These are phyloP conservation scores for Sebastes nivosus DNA, from an alignment of 2,797 vertebrate species.

Conservation along the genomic window DNA sequence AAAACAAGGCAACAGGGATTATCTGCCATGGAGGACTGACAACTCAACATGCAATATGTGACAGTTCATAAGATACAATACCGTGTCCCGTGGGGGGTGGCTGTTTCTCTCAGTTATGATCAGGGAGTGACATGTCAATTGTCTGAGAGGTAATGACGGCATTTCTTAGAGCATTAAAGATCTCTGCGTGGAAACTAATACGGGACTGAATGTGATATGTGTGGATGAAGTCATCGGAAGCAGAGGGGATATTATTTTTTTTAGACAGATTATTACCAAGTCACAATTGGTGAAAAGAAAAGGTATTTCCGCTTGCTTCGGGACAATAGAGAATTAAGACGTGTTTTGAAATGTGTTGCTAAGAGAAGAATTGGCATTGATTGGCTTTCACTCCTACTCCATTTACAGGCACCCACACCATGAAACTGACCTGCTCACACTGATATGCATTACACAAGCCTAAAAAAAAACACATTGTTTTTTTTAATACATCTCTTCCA, in stretches of 20 bases:
- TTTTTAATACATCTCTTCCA: constrained; percentile 16
- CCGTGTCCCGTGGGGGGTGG: neutral
- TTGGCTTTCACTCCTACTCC: constrained; percentile 19
- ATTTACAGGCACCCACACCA: neutral
- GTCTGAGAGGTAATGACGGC: neutral
- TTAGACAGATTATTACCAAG: neutral
- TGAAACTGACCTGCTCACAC: constrained; percentile 21
- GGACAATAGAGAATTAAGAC: constrained; percentile 25
- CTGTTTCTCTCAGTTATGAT: constrained; percentile 22
- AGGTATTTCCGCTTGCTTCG: neutral
- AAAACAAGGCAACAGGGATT: constrained; percentile 31
- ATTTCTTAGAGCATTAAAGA: neutral
- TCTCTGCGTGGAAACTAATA: neutral
- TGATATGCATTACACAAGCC: neutral
- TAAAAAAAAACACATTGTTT: neutral
- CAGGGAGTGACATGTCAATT: constrained; percentile 7
- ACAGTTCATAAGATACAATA: constrained; percentile 18
- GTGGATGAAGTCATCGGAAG: neutral
- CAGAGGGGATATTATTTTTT: neutral
- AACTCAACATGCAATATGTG: constrained; percentile 26
- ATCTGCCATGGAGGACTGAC: constrained; percentile 8
- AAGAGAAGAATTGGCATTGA: constrained; percentile 29
- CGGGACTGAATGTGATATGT: neutral
- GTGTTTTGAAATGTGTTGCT: constrained; percentile 25
- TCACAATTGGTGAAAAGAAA: neutral